Base-by-base conservation (phyloP, 2,888 invertebrate genomes). In the Poecilus cupreus region DNA sequence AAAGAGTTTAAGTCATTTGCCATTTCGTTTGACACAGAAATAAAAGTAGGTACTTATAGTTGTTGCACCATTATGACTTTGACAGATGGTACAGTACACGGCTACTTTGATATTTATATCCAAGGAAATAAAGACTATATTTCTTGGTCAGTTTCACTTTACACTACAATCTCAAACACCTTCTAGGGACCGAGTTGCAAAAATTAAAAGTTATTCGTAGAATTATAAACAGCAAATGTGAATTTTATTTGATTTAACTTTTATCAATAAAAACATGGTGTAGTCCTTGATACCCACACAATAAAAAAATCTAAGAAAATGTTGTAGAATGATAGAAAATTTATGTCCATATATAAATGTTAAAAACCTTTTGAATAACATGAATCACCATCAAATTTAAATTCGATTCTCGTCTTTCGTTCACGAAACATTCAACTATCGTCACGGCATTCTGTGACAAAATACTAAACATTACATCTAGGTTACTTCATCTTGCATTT, bases 361-460 rank as follows among this genome's bases (percentile, higher is more conserved):
- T 60, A 26, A 60, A 54, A 54, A 22, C 13, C 11, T 60, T 60
- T 60, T 24, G 22, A 24, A 60, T 24, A 22, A 26, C 60, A 24
- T 60, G 60, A 60, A 26, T 60, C 60, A 60, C 24, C 60, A 24
- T 24, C 26, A 60, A 26, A 60, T 60, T 60, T 60, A 60, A 60
- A 60, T 60, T 60, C 60, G 24, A 60, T 60, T 60, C 60, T 24
- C 22, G 60, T 22, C 11, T 22, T 22, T 60, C n/a, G 22, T 60
- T 54, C n/a, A 43, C 11, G 10, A 43, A 43, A 11, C 3, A 13
- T 43, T 43, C n/a, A 11, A 43, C 13, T n/a, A 13, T 43, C 43
- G 43, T 43, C 32, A 43, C n/a, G 1, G 10, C 43, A 43, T 43
- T 43, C 32, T 32, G n/a, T 43, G 11, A 43, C 13, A 43, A 43